Percentiles rank a stretch among this genome's conserved stretches.
These are phyloP conservation scores for Tetranychus piercei DNA, from an alignment of 2,888 invertebrate species.

Conservation along the genomic window DNA sequence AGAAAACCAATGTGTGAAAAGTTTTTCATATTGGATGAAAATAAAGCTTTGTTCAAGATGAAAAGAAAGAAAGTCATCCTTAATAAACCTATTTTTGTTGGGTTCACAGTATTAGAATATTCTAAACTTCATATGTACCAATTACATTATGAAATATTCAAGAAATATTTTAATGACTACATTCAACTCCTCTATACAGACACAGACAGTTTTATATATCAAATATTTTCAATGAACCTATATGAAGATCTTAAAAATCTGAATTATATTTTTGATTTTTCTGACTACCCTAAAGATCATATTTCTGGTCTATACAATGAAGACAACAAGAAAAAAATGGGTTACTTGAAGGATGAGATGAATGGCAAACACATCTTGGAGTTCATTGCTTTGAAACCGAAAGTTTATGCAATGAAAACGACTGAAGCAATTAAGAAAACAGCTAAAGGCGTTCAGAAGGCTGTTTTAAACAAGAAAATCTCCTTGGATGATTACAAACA, in stretches of 20 bases:
- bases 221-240: too few relatives aligned
- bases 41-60: slow-evolving; percentile 13
- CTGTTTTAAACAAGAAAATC: too few relatives aligned
- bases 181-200: too few relatives aligned
- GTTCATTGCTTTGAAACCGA: slow-evolving; percentile 27
- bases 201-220: too few relatives aligned
- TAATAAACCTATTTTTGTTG: slow-evolving; percentile 28
- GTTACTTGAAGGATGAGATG: slow-evolving; percentile 30
- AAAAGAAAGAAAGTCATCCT: slow-evolving; percentile 20
- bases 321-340: slow-evolving; percentile 29
- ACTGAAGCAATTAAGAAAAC: neutral
- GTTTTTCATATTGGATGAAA: too few relatives aligned
- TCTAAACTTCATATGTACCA: slow-evolving; percentile 24
- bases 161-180: too few relatives aligned
- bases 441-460: neutral
- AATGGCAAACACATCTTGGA: slow-evolving; percentile 28
- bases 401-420: slow-evolving; percentile 14
- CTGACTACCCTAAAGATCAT: too few relatives aligned
- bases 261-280: too few relatives aligned
- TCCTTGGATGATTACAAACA: too few relatives aligned
- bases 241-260: too few relatives aligned
- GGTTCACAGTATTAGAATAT: slow-evolving; percentile 28
- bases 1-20: too few relatives aligned
- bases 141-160: too few relatives aligned
- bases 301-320: neutral